Evolutionary conservation across 1,140 invertebrate genomes (phyloP).

Genomic region (Drosophila arawakana): DNA sequence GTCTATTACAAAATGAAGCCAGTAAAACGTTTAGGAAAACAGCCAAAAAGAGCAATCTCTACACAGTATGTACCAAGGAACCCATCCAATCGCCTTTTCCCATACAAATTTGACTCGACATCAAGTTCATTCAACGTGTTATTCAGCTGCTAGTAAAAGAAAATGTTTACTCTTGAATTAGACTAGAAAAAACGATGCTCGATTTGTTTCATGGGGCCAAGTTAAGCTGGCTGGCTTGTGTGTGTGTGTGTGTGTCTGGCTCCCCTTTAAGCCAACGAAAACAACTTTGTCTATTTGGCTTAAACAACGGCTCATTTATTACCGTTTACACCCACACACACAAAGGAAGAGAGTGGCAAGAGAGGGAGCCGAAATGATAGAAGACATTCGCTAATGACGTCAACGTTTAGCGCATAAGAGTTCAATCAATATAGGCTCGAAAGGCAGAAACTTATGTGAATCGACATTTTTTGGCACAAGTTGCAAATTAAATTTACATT

Average conservation of each 20-base stretch:
- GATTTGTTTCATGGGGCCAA: conserved; percentile 1
- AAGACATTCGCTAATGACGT: conserved; percentile 55
- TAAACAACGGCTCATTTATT: conserved; percentile 30
- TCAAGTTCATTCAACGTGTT: conserved; percentile 11
- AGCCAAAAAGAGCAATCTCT: no score
- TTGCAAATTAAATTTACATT: conserved; percentile 82
- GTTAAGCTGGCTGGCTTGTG: conserved; percentile 4
- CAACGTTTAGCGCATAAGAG: conserved; percentile 42
- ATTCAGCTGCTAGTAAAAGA: not conserved
- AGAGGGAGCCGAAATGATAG: not conserved
- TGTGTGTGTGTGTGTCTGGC: not conserved
- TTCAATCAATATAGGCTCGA: conserved; percentile 41
- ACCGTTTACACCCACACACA: conserved; percentile 29
- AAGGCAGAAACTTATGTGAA: conserved; percentile 44
- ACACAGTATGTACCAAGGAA: not conserved
- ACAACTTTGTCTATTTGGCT: conserved; percentile 27
- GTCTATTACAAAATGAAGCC: no score
- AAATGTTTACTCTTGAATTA: conserved; percentile 9
- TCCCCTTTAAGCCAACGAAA: conserved; percentile 5
- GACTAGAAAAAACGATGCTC: conserved; percentile 8
- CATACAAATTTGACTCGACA: not conserved
- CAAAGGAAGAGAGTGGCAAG: not conserved
- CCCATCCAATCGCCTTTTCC: not conserved
- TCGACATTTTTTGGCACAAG: conserved; percentile 64
- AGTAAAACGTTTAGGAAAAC: no score